Evolutionary conservation across 2,888 invertebrate species (phyloP).

Genomic region (Cryptus viduatorius): DNA sequence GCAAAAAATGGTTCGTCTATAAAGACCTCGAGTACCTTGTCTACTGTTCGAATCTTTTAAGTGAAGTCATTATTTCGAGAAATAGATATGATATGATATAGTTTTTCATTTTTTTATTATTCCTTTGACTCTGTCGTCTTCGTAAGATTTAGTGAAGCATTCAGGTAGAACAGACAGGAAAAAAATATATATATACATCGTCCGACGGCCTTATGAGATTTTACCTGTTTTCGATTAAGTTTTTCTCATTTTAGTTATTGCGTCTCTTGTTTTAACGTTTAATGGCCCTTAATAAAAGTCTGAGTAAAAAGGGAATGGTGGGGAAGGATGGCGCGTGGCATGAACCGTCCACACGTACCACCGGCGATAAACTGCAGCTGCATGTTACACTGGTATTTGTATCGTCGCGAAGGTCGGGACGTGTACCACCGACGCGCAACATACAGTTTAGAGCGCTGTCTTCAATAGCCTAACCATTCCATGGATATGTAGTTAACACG

Average conservation of each 20-base stretch:
- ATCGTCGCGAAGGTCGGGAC: neutral
- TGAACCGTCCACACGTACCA: slow-evolving; percentile 8
- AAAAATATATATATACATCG: too few relatives aligned
- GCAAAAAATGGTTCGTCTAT: too few relatives aligned
- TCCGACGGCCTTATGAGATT: neutral
- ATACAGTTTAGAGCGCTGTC: neutral
- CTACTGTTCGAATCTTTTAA: too few relatives aligned
- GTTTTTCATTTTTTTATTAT: too few relatives aligned
- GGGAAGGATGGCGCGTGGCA: neutral
- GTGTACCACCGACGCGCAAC: slow-evolving; percentile 4
- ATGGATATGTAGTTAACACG: too few relatives aligned
- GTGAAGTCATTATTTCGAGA: too few relatives aligned
- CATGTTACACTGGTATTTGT: neutral
- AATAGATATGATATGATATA: too few relatives aligned
- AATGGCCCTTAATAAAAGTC: neutral
- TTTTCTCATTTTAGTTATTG: neutral
- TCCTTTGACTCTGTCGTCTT: too few relatives aligned
- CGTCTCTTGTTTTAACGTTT: neutral
- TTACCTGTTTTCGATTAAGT: neutral
- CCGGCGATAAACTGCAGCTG: slow-evolving; percentile 11
- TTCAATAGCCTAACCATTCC: too few relatives aligned
- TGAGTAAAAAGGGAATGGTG: neutral
- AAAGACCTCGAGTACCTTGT: too few relatives aligned
- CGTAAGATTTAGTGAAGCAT: too few relatives aligned
- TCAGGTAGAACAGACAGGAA: too few relatives aligned